Evolutionary conservation across 1,140 invertebrate species (phyloP).

Genomic region (Aphelinus atriplicis): DNA sequence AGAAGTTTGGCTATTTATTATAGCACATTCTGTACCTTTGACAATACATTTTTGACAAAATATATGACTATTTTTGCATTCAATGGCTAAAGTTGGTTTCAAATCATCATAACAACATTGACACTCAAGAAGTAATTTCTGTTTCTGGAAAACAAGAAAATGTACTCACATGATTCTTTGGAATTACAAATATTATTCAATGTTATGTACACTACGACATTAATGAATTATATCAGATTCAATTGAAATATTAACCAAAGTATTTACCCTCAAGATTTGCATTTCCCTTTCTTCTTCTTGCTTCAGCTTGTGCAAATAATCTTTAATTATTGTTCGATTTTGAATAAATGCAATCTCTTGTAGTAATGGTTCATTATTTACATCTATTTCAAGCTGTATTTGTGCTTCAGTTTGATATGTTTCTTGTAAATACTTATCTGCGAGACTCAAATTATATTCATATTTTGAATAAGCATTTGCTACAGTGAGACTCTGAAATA

Average conservation of each 20-base stretch:
- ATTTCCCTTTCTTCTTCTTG: constrained; percentile 53
- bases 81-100: constrained; percentile 67
- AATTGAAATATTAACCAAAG: too few relatives aligned
- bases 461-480: constrained; percentile 34
- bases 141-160: constrained; percentile 44
- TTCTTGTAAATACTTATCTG: constrained; percentile 44
- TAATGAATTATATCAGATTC: too few relatives aligned
- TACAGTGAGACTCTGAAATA: neutral
- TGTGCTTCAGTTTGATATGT: neutral
- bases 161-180: neutral
- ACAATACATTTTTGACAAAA: constrained; percentile 71
- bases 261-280: constrained; percentile 50
- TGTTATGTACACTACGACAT: too few relatives aligned
- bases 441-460: constrained; percentile 53
- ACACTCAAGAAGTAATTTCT: constrained; percentile 61
- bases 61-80: constrained; percentile 69
- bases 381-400: constrained; percentile 45
- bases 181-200: too few relatives aligned
- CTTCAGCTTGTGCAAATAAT: constrained; percentile 54
- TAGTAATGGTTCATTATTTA: constrained; percentile 55
- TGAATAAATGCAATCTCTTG: constrained; percentile 67
- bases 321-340: constrained; percentile 62
- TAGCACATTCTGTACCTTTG: constrained; percentile 61
- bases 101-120: constrained; percentile 69
- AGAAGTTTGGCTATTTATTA: constrained; percentile 66